Evolutionary conservation across 2,797 vertebrate species (phyloP).

Genomic region (Echeneis naucrates): DNA sequence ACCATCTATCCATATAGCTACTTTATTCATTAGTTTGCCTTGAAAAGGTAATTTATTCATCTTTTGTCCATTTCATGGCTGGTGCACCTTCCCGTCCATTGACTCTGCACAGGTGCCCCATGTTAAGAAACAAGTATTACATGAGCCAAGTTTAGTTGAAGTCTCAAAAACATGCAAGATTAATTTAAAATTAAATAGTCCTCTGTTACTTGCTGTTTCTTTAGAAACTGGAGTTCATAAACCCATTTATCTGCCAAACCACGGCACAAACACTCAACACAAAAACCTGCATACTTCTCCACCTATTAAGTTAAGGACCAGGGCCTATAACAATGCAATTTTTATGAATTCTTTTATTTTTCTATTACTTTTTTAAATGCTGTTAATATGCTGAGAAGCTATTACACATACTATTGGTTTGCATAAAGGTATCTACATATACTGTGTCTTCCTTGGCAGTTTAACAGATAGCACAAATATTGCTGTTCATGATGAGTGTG

Average conservation of each 20-base stretch:
- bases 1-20: slow-evolving; percentile 9
- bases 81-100: slow-evolving; percentile 9
- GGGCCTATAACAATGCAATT: background rate
- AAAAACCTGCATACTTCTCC: background rate
- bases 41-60: slow-evolving; percentile 12
- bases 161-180: background rate
- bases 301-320: background rate
- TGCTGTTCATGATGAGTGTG: slow-evolving; percentile 5
- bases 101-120: slow-evolving; percentile 24
- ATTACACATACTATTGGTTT: background rate
- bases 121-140: background rate
- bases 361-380: background rate
- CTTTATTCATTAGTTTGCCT: slow-evolving; percentile 17
- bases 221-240: background rate
- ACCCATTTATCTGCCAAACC: background rate
- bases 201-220: background rate
- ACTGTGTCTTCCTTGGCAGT: background rate
- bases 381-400: background rate
- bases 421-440: background rate
- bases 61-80: slow-evolving; percentile 22
- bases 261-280: background rate
- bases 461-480: background rate
- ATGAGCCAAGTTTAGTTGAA: background rate
- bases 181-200: background rate
- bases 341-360: background rate